These are phyloP conservation scores for Cydia fagiglandana DNA, from an alignment of 1,140 invertebrate species.

Conservation along the genomic window DNA sequence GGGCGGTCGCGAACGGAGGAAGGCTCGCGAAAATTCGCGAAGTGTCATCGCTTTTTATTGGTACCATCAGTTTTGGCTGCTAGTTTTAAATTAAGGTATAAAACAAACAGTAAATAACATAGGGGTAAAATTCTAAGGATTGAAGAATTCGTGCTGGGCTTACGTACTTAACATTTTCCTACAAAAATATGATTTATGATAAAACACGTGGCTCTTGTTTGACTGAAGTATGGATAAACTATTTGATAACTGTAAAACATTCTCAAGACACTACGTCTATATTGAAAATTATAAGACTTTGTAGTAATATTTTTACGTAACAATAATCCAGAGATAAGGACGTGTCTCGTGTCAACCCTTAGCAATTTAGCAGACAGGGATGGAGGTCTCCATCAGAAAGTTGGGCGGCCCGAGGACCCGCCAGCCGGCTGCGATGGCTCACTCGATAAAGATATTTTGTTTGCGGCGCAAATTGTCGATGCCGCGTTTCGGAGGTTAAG, in stretches of 20 bases:
- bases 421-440: constrained; percentile 23
- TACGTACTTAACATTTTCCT: too few species aligned
- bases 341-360: constrained; percentile 28
- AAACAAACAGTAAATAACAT: neutral
- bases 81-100: neutral
- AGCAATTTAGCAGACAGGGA: constrained; percentile 23
- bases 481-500: constrained; percentile 8
- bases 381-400: constrained; percentile 37
- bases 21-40: constrained; percentile 19
- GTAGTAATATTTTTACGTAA: neutral
- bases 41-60: constrained; percentile 4
- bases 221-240: too few species aligned
- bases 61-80: neutral
- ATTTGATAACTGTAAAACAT: neutral
- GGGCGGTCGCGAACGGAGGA: neutral
- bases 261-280: too few species aligned
- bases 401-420: constrained; percentile 32
- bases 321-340: neutral
- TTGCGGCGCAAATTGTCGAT: constrained; percentile 34
- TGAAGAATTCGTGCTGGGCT: too few species aligned
- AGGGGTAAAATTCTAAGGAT: neutral
- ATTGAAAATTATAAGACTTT: neutral
- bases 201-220: too few species aligned
- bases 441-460: constrained; percentile 41
- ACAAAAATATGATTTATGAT: too few species aligned